Conservation (phyloP, 2,888 invertebrate genomes). For the Leptinotarsa peninsularis region DNA sequence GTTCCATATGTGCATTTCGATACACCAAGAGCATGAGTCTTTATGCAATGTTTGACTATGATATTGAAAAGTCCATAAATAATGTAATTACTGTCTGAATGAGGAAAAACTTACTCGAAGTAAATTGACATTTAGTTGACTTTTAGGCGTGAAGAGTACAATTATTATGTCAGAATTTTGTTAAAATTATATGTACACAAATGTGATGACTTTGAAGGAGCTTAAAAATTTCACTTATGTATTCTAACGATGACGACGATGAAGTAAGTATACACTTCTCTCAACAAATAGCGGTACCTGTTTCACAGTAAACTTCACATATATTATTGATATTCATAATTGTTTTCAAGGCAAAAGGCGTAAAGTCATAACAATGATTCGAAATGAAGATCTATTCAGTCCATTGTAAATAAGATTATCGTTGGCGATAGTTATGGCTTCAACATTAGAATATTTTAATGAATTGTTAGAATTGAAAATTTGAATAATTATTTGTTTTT, state of each 20-base stretch:
- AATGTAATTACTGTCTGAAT: conserved; percentile 5
- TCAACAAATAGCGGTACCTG: background rate
- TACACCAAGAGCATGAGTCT: conserved; percentile 28
- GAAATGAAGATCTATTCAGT: too few species aligned
- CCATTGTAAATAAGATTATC: too few species aligned
- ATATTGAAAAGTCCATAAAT: conserved; percentile 32
- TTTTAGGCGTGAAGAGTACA: background rate
- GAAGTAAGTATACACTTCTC: background rate
- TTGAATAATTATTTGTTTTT: too few species aligned
- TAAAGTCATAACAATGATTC: too few species aligned
- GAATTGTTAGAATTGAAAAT: too few species aligned
- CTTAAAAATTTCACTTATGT: conserved; percentile 13
- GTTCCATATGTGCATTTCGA: conserved; percentile 27
- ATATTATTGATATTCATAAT: background rate
- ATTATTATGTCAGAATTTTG: conserved; percentile 35
- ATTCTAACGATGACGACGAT: background rate
- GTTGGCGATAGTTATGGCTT: too few species aligned
- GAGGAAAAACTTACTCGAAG: background rate
- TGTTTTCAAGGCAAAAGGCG: too few species aligned
- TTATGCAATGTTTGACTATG: conserved; percentile 31
- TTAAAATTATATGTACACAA: conserved; percentile 44
- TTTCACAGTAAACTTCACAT: background rate
- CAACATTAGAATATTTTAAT: too few species aligned
- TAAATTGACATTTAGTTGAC: conserved; percentile 18
- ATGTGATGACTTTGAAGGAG: conserved; percentile 13